Conservation (phyloP, 2,113 vertebrate genomes). For the Carlito syrichta region DNA sequence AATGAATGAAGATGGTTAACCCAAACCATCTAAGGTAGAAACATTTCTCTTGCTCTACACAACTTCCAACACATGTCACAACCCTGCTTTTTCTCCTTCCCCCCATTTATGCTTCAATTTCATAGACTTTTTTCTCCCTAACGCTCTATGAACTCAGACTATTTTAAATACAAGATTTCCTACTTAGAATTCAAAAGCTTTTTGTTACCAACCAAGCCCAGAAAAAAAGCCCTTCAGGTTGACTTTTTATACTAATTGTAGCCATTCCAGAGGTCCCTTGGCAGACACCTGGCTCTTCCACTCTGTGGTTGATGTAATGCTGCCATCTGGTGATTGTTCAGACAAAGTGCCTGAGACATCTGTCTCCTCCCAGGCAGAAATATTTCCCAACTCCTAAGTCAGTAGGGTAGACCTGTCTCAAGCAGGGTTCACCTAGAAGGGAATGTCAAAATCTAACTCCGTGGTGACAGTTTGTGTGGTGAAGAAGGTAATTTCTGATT, state of each 20-base stretch:
- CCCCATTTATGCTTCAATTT: not conserved
- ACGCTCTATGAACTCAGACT: not conserved
- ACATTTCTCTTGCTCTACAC: not conserved
- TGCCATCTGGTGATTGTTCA: conserved; percentile 78
- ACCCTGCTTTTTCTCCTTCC: not conserved
- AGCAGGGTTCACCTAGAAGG: not conserved
- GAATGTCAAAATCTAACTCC: not conserved
- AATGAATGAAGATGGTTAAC: not conserved
- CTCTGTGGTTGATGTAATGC: conserved; percentile 71
- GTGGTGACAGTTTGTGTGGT: not conserved
- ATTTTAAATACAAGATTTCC: not conserved
- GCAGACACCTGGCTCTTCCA: not conserved
- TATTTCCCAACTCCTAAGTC: not conserved
- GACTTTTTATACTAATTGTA: not conserved
- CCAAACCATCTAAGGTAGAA: not conserved
- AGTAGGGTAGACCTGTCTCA: too few species aligned
- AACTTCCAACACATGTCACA: not conserved
- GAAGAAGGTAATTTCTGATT: not conserved
- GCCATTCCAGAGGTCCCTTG: not conserved
- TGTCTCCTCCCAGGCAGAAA: not conserved
- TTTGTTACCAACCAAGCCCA: not conserved
- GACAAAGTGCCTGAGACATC: conserved; percentile 5
- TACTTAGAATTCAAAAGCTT: not conserved
- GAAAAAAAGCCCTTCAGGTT: not conserved
- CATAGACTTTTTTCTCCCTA: not conserved